phyloP scores from a whole-genome alignment of 2,888 invertebrate genomes.

The Anoplius nigerrimus region DNA sequence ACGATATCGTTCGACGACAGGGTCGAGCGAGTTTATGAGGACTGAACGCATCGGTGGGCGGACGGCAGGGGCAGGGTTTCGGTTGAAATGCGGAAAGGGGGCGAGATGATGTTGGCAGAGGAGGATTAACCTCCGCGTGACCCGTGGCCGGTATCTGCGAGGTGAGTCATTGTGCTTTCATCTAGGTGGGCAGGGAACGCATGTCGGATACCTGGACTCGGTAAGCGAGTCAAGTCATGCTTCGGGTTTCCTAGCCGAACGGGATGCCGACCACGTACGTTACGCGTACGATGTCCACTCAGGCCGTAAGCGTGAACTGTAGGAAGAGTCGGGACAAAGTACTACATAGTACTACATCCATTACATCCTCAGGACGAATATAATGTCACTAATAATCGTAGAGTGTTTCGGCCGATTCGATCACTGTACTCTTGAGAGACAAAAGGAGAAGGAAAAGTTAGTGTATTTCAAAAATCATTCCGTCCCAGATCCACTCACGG shows the following conservation, averaged over 20 bases:
- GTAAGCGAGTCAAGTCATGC: constrained; percentile 53
- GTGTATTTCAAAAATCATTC: too few relatives aligned
- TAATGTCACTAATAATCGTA: neutral
- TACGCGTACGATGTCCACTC: constrained; percentile 21
- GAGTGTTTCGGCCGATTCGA: too few relatives aligned
- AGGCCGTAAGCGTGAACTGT: too few relatives aligned
- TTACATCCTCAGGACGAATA: neutral
- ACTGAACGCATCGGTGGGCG: neutral
- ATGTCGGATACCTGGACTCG: constrained; percentile 53
- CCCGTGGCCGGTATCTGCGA: constrained; percentile 42
- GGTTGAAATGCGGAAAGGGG: neutral
- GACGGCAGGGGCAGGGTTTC: neutral
- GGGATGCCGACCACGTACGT: constrained; percentile 54
- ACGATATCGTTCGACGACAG: too few relatives aligned
- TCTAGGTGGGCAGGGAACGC: constrained; percentile 50
- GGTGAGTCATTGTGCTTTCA: constrained; percentile 56
- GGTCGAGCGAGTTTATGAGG: neutral
- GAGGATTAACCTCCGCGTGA: constrained; percentile 38
- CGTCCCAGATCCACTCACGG: too few relatives aligned
- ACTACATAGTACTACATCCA: neutral
- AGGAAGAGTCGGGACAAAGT: constrained; percentile 8
- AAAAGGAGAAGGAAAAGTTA: too few relatives aligned
- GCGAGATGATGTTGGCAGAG: constrained; percentile 16
- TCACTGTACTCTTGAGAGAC: too few relatives aligned
- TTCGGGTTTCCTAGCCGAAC: constrained; percentile 32